A percentile compares a stretch with the other conserved stretches of the same genome.
phyloP scores from a whole-genome alignment of 2,888 invertebrate species.

The Lissocephala sabroskyi region DNA sequence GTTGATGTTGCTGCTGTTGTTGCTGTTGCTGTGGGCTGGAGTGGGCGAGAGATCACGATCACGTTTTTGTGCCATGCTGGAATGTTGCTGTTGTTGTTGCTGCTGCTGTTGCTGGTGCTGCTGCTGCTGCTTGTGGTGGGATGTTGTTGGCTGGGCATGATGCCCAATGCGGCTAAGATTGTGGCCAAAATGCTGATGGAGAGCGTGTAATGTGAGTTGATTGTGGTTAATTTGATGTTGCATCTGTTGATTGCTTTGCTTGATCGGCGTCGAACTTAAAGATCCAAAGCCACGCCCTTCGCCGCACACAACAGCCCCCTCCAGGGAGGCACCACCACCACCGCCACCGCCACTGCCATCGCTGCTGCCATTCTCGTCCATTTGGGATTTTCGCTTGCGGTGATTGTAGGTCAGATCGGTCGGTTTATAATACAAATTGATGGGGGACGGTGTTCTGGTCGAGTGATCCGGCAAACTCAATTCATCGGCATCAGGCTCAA shows the following conservation, averaged over 20 bases:
- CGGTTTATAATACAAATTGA: conserved; percentile 58
- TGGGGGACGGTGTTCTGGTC: conserved; percentile 57
- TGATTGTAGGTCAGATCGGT: conserved; percentile 55
- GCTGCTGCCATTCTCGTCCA: conserved; percentile 38
- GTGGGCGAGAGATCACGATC: conserved; percentile 54
- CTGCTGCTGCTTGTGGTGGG: conserved; percentile 25
- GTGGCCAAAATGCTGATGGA: conserved; percentile 54
- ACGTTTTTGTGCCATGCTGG: conserved; percentile 65
- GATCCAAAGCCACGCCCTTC: conserved; percentile 41
- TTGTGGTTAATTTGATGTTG: conserved; percentile 47
- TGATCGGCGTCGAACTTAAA: conserved; percentile 52
- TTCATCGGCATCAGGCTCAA: conserved; percentile 57
- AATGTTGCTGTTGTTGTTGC: conserved; percentile 53
- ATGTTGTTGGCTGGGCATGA: too few relatives aligned
- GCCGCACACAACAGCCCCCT: conserved; percentile 31
- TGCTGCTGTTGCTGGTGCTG: conserved; percentile 26
- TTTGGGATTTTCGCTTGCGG: conserved; percentile 47
- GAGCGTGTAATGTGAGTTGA: conserved; percentile 56
- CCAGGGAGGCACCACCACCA: conserved; percentile 19
- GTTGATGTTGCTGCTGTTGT: conserved; percentile 13
- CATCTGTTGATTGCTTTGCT: conserved; percentile 27
- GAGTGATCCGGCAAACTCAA: conserved; percentile 47
- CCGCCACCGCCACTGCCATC: conserved; percentile 11
- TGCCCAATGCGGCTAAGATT: conserved; percentile 39
- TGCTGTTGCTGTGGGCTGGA: conserved; percentile 28